Evolutionary conservation across 2,888 invertebrate species (phyloP), one percentile per base, ranked within the genome.

Genomic region (Nymphalis polychloros): DNA sequence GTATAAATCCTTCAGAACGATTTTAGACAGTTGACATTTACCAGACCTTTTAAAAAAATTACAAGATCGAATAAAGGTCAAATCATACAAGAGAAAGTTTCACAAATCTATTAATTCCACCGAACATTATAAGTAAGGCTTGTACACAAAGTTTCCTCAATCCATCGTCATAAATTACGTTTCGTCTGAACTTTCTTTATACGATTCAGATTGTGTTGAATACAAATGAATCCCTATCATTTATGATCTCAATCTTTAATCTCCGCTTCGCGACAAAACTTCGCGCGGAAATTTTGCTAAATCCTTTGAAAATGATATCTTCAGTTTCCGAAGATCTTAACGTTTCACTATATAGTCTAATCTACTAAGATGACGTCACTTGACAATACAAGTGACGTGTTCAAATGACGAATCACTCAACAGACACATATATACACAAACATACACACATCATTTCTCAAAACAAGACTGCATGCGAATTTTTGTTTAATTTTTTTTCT

Each of bases 191-290:
- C 53, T n/a, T 31, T 27, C 31, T 55, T 55, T 55, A 16, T 31
- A 55, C 31, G 57, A 41, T 19, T 19, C 35, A 41, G 10, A 10
- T 41, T 13, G 35, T 57, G 41, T 19, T 57, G 57, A 49, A 61
- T 35, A 61, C 31, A 61, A 49, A 27, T 27, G 27, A 49, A 27
- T 16, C 19, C n/a, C 23, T 23, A 10, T 31, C 46, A 49, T 31
- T 61, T 49, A 46, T 61, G n/a, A 61, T 27, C n/a, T 35, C 61
- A 61, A 2, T 31, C 10, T 49, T 23, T n/a, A 49, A 31, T 27
- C 27, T 31, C n/a, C 52, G 6, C 13, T 17, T 55, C 31, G 55
- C 55, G 31, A 41, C 41, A 19, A 19, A 8, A 8, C 19, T 19
- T 31, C 27, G 1, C 27, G 27, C 27, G 27, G 41, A 35, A 53